phyloP scores from a whole-genome alignment of 2,113 vertebrate genomes.

The Thinocorus orbignyianus region DNA sequence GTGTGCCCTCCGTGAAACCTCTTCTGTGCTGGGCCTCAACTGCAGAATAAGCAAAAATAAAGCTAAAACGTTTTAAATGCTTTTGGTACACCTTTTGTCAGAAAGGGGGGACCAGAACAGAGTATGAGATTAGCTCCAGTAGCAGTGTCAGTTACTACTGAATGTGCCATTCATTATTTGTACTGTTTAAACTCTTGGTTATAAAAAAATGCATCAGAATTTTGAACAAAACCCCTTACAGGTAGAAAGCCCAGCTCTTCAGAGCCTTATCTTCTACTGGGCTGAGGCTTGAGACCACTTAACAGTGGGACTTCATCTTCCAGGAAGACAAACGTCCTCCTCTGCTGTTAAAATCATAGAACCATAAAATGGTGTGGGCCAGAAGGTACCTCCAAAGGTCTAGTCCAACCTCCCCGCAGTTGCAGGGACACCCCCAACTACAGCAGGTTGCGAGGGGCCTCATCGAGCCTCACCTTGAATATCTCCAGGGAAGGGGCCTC shows the following conservation, averaged over 20 bases:
- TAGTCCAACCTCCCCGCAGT: too few species aligned
- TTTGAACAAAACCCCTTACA: background rate
- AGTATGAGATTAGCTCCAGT: background rate
- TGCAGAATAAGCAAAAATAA: background rate
- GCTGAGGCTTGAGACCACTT: background rate
- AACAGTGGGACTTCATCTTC: rapidly evolving
- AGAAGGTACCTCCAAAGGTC: too few species aligned
- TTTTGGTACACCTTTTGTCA: background rate
- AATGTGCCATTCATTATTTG: background rate
- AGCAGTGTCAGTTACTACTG: background rate
- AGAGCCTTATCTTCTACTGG: background rate
- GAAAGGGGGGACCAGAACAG: background rate
- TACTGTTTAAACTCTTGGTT: background rate
- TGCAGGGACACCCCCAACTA: too few species aligned
- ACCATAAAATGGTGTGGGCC: too few species aligned
- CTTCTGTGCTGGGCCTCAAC: background rate
- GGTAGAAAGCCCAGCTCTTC: background rate
- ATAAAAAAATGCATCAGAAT: background rate
- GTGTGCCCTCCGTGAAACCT: background rate
- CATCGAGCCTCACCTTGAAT: too few species aligned
- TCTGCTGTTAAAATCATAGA: background rate
- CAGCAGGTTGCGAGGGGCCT: too few species aligned
- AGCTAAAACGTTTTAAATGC: background rate
- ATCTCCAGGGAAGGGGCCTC: too few species aligned
- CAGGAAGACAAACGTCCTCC: background rate